Evolutionary conservation across 2,797 vertebrate genomes (phyloP).

Genomic region (Chlorospingus flavigularis): DNA sequence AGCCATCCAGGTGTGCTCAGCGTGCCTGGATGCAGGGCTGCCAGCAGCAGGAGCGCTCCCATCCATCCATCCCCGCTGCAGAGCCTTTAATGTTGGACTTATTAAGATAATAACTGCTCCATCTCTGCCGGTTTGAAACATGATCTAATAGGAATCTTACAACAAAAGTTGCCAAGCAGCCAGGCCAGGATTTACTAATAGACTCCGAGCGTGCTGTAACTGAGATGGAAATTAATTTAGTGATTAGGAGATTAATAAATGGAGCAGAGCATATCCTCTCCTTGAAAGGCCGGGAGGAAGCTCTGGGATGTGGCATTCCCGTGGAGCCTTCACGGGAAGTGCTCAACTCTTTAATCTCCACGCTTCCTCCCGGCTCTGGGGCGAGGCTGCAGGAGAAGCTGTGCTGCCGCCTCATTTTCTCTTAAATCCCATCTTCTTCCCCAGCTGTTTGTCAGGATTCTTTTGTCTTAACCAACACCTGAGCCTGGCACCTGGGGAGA

Average conservation of each 20-base stretch:
- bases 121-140: not conserved
- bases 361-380: not conserved
- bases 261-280: not conserved
- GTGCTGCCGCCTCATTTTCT: not conserved
- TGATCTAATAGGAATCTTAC: slow-evolving; percentile 5
- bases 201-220: not conserved
- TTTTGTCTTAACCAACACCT: not conserved
- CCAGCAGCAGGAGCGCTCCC: not conserved
- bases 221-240: slow-evolving; percentile 40
- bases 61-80: not conserved
- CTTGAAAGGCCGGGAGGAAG: not conserved
- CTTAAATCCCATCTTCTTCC: fast-evolving
- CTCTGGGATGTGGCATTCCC: not conserved
- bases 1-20: not conserved
- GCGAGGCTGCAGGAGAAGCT: not conserved
- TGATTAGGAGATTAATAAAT: not conserved
- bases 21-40: fast-evolving
- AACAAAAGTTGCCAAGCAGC: slow-evolving; percentile 53
- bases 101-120: not conserved
- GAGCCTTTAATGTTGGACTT: not conserved
- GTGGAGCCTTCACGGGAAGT: not conserved
- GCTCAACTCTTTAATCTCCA: not conserved
- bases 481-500: not conserved
- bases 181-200: slow-evolving; percentile 23
- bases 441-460: fast-evolving